phyloP scores from a whole-genome alignment of 2,888 invertebrate genomes.

The Eupithecia inturbata region DNA sequence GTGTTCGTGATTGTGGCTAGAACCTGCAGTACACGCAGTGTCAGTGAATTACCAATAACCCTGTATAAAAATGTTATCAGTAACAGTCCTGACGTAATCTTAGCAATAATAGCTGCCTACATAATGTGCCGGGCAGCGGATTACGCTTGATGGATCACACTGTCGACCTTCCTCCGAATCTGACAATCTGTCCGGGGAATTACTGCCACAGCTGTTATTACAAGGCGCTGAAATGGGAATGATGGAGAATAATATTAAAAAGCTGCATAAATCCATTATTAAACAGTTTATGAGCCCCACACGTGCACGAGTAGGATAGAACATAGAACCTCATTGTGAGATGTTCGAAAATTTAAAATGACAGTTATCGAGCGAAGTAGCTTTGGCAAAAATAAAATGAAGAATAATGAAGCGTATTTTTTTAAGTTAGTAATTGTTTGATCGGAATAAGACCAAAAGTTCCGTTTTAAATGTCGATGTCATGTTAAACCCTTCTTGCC shows the following conservation, averaged over 20 bases:
- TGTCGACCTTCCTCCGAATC: background rate
- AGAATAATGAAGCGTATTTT: no score
- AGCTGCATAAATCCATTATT: background rate
- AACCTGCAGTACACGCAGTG: no score
- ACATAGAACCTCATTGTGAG: background rate
- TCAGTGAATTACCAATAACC: no score
- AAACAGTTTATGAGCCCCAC: background rate
- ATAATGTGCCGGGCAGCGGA: constrained; percentile 1
- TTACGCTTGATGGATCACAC: constrained; percentile 11
- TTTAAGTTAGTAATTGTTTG: no score
- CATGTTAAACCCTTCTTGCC: no score
- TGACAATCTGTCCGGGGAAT: constrained; percentile 10
- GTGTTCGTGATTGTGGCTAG: no score
- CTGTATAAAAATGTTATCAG: background rate
- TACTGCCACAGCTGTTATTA: constrained; percentile 3
- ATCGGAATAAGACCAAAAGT: no score
- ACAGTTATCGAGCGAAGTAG: background rate
- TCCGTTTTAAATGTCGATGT: no score
- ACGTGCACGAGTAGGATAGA: background rate
- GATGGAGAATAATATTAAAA: background rate
- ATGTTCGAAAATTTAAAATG: background rate
- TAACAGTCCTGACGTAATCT: constrained; percentile 4
- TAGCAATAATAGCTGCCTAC: background rate
- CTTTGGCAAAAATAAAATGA: background rate
- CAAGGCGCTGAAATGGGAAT: background rate